phyloP scores from a whole-genome alignment of 2,797 vertebrate genomes.

The Clarias platycephalus region DNA sequence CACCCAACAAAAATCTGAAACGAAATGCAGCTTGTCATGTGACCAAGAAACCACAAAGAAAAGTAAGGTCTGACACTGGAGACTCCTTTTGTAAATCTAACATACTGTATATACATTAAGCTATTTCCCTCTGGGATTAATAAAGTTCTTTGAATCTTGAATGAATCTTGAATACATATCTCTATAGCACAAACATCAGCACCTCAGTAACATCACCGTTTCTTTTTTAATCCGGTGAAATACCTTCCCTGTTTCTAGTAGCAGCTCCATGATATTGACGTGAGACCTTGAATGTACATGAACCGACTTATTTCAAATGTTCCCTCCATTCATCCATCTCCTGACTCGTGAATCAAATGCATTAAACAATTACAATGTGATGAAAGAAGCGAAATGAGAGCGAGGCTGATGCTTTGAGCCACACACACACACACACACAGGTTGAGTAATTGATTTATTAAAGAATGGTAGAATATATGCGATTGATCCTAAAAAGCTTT shows the following conservation, averaged over 20 bases:
- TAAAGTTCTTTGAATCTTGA: no score
- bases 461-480: slow-evolving; percentile 31
- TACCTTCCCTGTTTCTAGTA: background rate
- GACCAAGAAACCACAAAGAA: background rate
- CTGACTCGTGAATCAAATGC: slow-evolving; percentile 54
- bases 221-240: no score
- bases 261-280: background rate
- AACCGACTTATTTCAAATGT: background rate
- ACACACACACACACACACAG: slow-evolving; percentile 11
- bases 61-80: background rate
- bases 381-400: slow-evolving; percentile 43
- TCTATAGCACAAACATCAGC: no score
- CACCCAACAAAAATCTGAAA: background rate
- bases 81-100: background rate
- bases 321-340: slow-evolving; percentile 35
- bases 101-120: no score
- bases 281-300: background rate
- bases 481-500: background rate
- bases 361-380: slow-evolving; percentile 52
- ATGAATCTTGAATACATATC: no score
- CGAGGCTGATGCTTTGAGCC: slow-evolving; percentile 12
- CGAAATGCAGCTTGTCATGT: background rate
- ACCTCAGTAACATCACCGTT: no score
- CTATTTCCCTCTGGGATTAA: no score
- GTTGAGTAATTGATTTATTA: slow-evolving; percentile 28